Conservation (phyloP, 1,140 invertebrate genomes). For the Gryon sp. region DNA sequence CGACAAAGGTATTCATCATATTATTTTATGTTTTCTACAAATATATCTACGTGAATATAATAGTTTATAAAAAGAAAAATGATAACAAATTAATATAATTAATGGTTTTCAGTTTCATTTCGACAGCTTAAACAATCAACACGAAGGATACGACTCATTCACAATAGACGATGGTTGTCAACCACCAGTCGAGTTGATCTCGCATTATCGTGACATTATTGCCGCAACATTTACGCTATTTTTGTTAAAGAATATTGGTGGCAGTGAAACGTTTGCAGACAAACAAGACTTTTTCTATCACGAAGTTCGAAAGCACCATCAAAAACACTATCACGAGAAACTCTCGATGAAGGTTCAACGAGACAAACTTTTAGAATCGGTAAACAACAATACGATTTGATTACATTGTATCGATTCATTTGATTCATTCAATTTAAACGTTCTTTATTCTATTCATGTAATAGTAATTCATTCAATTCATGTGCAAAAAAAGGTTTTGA, state of each 20-base stretch:
- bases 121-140: slow-evolving; percentile 78
- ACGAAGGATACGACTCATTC: slow-evolving; percentile 81
- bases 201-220: slow-evolving; percentile 92
- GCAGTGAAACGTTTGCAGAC: slow-evolving; percentile 96
- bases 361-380: slow-evolving; percentile 89
- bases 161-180: slow-evolving; percentile 95
- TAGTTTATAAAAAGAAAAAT: too few species aligned
- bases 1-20: slow-evolving; percentile 89
- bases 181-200: slow-evolving; percentile 89
- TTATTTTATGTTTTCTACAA: slow-evolving; percentile 31
- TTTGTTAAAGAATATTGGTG: slow-evolving; percentile 96
- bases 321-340: slow-evolving; percentile 91
- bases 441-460: too few species aligned
- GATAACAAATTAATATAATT: slow-evolving; percentile 64
- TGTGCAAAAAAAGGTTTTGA: too few species aligned
- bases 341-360: slow-evolving; percentile 89
- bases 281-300: slow-evolving; percentile 97
- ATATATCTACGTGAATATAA: neutral
- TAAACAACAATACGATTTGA: slow-evolving; percentile 73
- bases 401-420: neutral
- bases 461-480: too few species aligned
- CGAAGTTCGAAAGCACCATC: slow-evolving; percentile 92
- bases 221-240: slow-evolving; percentile 96
- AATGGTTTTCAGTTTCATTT: slow-evolving; percentile 81
- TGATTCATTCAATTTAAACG: slow-evolving; percentile 5